Percentiles rank a stretch among this genome's conserved stretches.
phyloP scores from a whole-genome alignment of 2,888 invertebrate species.

The Lamellibrachia columna region DNA sequence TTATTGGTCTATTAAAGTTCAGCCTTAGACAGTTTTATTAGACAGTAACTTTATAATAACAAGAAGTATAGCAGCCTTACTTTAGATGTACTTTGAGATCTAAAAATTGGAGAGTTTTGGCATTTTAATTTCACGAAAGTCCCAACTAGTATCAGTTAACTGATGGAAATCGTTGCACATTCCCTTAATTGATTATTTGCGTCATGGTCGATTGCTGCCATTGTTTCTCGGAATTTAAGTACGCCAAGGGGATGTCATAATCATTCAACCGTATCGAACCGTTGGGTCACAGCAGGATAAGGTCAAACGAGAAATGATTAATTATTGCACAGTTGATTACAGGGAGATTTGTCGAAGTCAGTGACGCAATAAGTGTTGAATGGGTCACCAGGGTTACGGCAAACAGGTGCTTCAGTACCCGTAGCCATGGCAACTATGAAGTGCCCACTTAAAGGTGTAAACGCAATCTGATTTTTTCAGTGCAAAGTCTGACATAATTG shows the following conservation, averaged over 20 bases:
- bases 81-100: too few relatives aligned
- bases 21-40: too few relatives aligned
- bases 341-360: neutral
- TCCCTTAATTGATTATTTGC: neutral
- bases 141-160: too few relatives aligned
- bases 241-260: neutral
- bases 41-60: too few relatives aligned
- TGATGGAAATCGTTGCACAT: too few relatives aligned
- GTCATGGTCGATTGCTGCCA: neutral
- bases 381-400: neutral
- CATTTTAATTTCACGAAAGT: too few relatives aligned
- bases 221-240: neutral
- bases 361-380: neutral
- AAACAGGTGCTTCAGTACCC: neutral
- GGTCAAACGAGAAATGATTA: neutral
- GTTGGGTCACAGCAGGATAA: neutral
- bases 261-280: neutral
- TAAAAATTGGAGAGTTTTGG: too few relatives aligned
- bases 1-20: too few relatives aligned
- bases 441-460: too few relatives aligned
- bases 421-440: neutral
- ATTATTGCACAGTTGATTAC: neutral
- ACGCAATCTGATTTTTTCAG: too few relatives aligned
- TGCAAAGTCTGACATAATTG: too few relatives aligned
- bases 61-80: too few relatives aligned